phyloP scores from a whole-genome alignment of 2,888 invertebrate genomes.

The Torymus texanus region DNA sequence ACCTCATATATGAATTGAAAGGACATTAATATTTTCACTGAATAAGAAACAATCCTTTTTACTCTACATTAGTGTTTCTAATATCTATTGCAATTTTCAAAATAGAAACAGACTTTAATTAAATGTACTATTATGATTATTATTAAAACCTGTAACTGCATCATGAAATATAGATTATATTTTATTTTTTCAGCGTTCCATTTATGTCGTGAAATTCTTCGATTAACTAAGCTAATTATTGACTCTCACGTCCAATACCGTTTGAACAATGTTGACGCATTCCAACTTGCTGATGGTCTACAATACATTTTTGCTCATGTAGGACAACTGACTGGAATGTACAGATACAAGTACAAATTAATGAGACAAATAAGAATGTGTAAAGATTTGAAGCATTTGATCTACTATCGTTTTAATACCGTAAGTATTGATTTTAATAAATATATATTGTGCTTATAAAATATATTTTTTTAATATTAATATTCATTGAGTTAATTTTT shows the following conservation, averaged over 20 bases:
- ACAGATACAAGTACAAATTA: constrained; percentile 98
- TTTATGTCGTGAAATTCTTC: constrained; percentile 97
- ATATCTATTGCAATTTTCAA: constrained; percentile 54
- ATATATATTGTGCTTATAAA: neutral
- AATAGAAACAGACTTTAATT: constrained; percentile 40
- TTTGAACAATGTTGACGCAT: constrained; percentile 99
- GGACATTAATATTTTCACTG: constrained; percentile 8
- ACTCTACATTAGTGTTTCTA: constrained; percentile 41
- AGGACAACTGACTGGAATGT: constrained; percentile 99
- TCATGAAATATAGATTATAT: too few species aligned
- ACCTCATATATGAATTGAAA: constrained; percentile 22
- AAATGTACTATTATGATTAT: neutral
- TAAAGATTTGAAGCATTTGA: constrained; percentile 99
- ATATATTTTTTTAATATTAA: neutral
- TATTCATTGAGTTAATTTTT: neutral
- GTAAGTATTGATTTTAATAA: constrained; percentile 76
- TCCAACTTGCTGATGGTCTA: constrained; percentile 97
- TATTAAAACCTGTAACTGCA: too few species aligned
- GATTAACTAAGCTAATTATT: constrained; percentile 98
- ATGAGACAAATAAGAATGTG: constrained; percentile 99
- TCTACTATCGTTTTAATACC: constrained; percentile 99
- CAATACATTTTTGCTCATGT: constrained; percentile 99
- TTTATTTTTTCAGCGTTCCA: constrained; percentile 87
- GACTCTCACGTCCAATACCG: constrained; percentile 99
- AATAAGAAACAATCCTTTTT: constrained; percentile 50